Percentiles rank a stretch among this genome's conserved stretches.
Conservation (phyloP, 2,797 vertebrate genomes). For the Sphenodon punctatus region DNA sequence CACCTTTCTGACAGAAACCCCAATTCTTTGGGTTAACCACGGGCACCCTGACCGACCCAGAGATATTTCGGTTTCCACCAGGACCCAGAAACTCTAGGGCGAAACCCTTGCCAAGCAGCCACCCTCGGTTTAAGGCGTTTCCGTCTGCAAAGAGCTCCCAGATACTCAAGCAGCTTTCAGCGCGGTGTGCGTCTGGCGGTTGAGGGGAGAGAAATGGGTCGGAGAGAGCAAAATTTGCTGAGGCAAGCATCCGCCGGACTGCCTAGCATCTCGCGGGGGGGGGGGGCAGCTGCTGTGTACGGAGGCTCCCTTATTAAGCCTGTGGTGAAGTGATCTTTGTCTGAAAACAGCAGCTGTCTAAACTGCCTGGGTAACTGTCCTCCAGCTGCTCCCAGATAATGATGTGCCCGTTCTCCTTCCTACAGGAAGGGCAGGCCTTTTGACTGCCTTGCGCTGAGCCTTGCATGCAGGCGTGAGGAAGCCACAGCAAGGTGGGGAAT, state of each 20-base stretch:
- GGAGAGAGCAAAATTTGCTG: neutral
- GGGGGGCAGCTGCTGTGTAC: neutral
- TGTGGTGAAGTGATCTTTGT: neutral
- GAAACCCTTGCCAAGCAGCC: too few relatives aligned
- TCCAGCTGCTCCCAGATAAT: slow-evolving; percentile 28
- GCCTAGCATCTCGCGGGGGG: neutral
- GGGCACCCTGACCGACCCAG: too few relatives aligned
- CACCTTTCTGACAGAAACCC: too few relatives aligned
- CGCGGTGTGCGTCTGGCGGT: accelerated
- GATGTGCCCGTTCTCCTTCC: neutral
- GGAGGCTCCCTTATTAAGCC: neutral
- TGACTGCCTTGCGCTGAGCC: accelerated
- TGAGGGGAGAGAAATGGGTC: neutral
- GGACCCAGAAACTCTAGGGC: too few relatives aligned
- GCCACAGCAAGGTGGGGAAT: neutral
- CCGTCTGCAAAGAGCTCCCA: neutral
- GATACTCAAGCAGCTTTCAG: neutral
- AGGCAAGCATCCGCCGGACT: neutral
- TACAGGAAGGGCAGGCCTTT: too few relatives aligned
- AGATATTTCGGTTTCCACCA: too few relatives aligned
- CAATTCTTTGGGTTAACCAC: too few relatives aligned
- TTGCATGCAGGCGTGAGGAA: too few relatives aligned
- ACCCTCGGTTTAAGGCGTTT: too few relatives aligned
- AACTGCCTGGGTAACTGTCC: neutral
- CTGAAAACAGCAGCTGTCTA: slow-evolving; percentile 36